Percentiles rank a stretch among this genome's conserved stretches.
Conservation (phyloP, 2,888 invertebrate species). For the Eilema sororculum region DNA sequence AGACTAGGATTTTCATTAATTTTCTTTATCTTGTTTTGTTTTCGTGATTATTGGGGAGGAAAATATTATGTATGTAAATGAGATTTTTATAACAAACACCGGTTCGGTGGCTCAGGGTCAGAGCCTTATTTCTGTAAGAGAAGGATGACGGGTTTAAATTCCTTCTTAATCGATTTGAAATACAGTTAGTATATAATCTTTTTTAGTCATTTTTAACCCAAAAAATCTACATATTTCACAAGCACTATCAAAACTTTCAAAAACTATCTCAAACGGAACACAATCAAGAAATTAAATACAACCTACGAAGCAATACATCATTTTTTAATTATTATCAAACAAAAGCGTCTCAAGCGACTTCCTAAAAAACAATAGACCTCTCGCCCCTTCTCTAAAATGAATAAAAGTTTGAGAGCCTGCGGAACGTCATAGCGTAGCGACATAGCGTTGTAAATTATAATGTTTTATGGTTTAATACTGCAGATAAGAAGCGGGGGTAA, state of each 20-base stretch:
- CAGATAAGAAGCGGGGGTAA: slow-evolving; percentile 84
- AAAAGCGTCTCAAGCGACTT: neutral
- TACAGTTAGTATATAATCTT: no score
- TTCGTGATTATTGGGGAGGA: slow-evolving; percentile 26
- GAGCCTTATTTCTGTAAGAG: no score
- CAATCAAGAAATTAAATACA: slow-evolving; percentile 4
- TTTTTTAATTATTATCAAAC: neutral
- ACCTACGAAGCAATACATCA: neutral
- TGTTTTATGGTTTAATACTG: slow-evolving; percentile 87
- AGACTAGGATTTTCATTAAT: slow-evolving; percentile 38
- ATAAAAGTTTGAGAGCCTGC: slow-evolving; percentile 72
- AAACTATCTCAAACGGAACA: neutral
- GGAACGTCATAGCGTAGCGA: slow-evolving; percentile 78
- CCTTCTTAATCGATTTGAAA: no score
- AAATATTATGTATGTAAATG: no score
- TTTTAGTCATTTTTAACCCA: no score
- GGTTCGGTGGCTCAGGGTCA: no score
- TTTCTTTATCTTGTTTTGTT: slow-evolving; percentile 27
- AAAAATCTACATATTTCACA: no score
- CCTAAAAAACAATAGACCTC: slow-evolving; percentile 5
- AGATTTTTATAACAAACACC: neutral
- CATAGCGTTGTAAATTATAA: slow-evolving; percentile 84
- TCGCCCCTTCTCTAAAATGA: slow-evolving; percentile 27
- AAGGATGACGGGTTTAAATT: no score
- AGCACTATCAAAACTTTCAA: neutral